Conservation (phyloP, 1,140 invertebrate species). For the Penaeus vannamei region DNA sequence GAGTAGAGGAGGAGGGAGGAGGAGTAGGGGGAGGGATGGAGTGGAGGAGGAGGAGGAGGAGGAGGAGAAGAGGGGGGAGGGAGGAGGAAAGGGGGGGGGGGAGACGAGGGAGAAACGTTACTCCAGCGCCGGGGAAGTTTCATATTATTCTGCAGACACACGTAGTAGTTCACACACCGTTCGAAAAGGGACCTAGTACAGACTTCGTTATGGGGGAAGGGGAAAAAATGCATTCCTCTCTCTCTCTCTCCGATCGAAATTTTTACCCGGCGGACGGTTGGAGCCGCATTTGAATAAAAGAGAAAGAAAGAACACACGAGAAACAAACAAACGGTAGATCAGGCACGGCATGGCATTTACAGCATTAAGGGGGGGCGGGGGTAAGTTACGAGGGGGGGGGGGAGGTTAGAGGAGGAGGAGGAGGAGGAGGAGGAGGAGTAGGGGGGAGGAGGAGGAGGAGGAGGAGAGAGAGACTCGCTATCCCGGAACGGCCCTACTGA, state of each 20-base stretch:
- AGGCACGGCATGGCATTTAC: constrained; percentile 59
- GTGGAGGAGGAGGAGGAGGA: background rate
- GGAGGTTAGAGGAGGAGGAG: constrained; percentile 35
- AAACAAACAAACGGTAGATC: constrained; percentile 59
- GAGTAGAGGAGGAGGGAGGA: constrained; percentile 32
- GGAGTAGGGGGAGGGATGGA: background rate
- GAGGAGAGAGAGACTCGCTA: constrained; percentile 39
- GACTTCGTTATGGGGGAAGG: too few relatives aligned
- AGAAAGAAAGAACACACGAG: constrained; percentile 9
- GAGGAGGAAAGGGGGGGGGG: constrained; percentile 18
- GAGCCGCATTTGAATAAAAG: background rate
- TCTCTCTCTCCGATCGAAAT: too few relatives aligned
- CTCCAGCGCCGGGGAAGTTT: constrained; percentile 52
- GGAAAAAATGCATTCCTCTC: too few relatives aligned
- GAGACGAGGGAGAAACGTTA: constrained; percentile 50
- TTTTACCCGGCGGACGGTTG: too few relatives aligned
- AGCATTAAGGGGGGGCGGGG: constrained; percentile 54
- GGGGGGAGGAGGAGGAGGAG: background rate
- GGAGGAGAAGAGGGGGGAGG: too few relatives aligned
- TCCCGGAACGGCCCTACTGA: constrained; percentile 66
- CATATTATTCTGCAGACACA: constrained; percentile 47
- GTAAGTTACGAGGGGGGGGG: constrained; percentile 36
- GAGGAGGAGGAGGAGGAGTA: background rate
- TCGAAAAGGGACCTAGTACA: too few relatives aligned
- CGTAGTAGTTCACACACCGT: background rate